These are phyloP conservation scores for Drosophila varians DNA, from an alignment of 1,140 invertebrate genomes.

Conservation along the genomic window DNA sequence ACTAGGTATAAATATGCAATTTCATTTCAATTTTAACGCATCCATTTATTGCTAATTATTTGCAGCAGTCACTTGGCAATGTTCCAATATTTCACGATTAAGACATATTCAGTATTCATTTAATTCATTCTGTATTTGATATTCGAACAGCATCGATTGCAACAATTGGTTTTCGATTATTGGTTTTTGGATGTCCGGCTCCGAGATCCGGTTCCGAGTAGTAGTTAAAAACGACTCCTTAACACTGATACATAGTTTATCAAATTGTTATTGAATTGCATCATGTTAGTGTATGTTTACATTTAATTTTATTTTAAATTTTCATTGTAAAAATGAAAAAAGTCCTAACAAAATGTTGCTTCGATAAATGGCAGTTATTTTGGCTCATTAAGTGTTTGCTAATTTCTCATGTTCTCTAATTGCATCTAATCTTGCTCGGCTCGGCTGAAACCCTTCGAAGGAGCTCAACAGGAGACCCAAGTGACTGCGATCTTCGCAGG, in stretches of 20 bases:
- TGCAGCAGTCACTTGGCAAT: constrained; percentile 74
- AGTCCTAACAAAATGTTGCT: constrained; percentile 62
- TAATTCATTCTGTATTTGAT: constrained; percentile 18
- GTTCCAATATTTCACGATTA: constrained; percentile 39
- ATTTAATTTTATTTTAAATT: constrained; percentile 29
- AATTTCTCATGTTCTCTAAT: constrained; percentile 27
- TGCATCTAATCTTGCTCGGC: constrained; percentile 1
- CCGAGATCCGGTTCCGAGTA: constrained; percentile 15
- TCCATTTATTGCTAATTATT: constrained; percentile 47
- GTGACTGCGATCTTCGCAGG: constrained; percentile 54
- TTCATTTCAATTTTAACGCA: constrained; percentile 27
- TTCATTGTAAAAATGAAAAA: constrained; percentile 71
- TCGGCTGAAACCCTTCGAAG: constrained; percentile 66
- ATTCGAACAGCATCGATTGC: constrained; percentile 40
- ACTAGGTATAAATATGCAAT: constrained; percentile 44
- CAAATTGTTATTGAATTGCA: constrained; percentile 64
- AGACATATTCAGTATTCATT: constrained; percentile 45
- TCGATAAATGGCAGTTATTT: constrained; percentile 80
- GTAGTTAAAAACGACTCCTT: constrained; percentile 61
- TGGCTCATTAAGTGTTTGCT: constrained; percentile 66
- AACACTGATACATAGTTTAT: constrained; percentile 67
- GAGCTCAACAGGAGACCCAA: constrained; percentile 50
- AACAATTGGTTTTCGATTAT: constrained; percentile 29
- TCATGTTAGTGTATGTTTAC: constrained; percentile 24
- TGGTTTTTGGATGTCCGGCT: constrained; percentile 9